phyloP scores from a whole-genome alignment of 2,113 vertebrate species.

The Takifugu flavidus region DNA sequence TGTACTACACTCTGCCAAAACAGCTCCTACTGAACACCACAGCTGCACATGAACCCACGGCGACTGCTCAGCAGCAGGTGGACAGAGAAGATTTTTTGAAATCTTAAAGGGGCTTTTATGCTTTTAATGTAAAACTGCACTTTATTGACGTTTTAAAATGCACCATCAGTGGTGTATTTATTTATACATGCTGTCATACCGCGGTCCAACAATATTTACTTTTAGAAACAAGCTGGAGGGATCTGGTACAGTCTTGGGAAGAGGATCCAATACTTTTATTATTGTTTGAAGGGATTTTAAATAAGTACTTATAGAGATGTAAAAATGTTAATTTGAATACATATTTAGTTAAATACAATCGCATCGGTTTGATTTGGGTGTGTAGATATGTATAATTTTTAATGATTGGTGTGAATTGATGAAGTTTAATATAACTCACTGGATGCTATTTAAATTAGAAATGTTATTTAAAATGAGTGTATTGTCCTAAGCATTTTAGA shows the following conservation, averaged over 20 bases:
- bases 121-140: constrained; percentile 58
- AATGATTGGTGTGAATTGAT: no score
- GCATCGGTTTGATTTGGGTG: no score
- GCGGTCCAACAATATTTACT: constrained; percentile 29
- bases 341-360: no score
- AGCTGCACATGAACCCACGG: constrained; percentile 9
- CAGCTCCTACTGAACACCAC: constrained; percentile 20
- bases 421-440: no score
- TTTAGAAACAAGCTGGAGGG: constrained; percentile 5
- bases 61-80: constrained; percentile 11
- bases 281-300: no score
- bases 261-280: neutral
- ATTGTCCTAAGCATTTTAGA: no score
- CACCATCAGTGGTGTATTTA: constrained; percentile 7
- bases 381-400: no score
- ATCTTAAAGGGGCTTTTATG: constrained; percentile 29
- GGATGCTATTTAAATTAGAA: no score
- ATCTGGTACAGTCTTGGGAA: constrained; percentile 3
- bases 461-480: no score
- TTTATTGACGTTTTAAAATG: constrained; percentile 41
- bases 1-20: constrained; percentile 15
- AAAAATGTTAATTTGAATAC: no score
- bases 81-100: constrained; percentile 54
- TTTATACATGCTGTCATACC: constrained; percentile 16
- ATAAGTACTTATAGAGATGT: no score